Percentiles rank a stretch among this genome's conserved stretches.
phyloP scores from a whole-genome alignment of 2,113 vertebrate genomes.

The Amia ocellicauda region DNA sequence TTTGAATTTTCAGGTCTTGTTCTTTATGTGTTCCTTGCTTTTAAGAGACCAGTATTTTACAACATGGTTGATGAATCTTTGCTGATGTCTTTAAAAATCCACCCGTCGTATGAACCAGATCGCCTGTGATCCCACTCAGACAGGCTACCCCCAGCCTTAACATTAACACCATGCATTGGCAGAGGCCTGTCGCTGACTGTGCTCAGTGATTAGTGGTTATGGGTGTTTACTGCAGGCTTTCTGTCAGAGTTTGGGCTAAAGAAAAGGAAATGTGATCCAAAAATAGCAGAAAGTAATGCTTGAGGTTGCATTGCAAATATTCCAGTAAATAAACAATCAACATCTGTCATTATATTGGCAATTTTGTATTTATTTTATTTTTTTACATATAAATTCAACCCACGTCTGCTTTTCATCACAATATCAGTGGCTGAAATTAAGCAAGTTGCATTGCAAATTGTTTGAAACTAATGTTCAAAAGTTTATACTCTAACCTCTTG shows the following conservation, averaged over 20 bases:
- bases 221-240: neutral
- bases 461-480: too few species aligned
- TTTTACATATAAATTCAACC: neutral
- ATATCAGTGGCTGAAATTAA: too few species aligned
- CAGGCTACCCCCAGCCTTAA: neutral
- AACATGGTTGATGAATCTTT: too few species aligned
- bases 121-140: neutral
- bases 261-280: neutral
- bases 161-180: neutral
- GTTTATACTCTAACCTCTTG: too few species aligned
- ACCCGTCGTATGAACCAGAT: too few species aligned
- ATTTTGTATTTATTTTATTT: neutral
- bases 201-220: neutral
- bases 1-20: too few species aligned
- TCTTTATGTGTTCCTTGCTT: too few species aligned
- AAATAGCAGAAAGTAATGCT: neutral
- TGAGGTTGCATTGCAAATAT: neutral
- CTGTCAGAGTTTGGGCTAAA: neutral
- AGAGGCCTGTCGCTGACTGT: neutral
- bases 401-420: neutral
- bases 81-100: too few species aligned
- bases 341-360: slow-evolving; percentile 1
- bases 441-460: too few species aligned
- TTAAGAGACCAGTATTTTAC: too few species aligned
- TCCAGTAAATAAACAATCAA: slow-evolving; percentile 1